These are phyloP conservation scores for Coracias cyanogaster DNA, from an alignment of 2,797 vertebrate species.

Conservation along the genomic window DNA sequence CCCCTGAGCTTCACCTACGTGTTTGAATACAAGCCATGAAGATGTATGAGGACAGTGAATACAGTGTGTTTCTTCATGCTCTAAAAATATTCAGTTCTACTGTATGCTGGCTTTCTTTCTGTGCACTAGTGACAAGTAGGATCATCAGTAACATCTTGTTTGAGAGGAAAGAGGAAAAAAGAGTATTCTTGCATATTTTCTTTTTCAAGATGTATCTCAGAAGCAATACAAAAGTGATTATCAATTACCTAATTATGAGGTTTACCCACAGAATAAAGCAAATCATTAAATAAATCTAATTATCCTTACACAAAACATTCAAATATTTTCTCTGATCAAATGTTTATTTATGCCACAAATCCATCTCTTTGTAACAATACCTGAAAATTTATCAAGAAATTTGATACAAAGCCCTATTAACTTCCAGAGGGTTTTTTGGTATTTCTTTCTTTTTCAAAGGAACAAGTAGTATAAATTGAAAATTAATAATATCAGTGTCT, in stretches of 20 bases:
- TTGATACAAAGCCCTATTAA: not conserved
- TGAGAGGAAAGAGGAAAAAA: not conserved
- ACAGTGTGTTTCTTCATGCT: not conserved
- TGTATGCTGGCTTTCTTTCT: not conserved
- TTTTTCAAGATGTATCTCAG: not conserved
- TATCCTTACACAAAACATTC: not conserved
- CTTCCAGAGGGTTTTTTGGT: not conserved
- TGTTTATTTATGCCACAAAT: not conserved
- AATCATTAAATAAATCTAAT: not conserved
- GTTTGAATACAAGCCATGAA: not conserved
- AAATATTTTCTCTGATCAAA: not conserved
- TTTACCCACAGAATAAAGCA: not conserved
- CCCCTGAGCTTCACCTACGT: not conserved
- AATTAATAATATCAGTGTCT: not conserved
- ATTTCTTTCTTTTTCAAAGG: rapidly evolving
- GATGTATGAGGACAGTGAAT: not conserved
- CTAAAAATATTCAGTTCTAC: not conserved
- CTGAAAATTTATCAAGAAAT: not conserved
- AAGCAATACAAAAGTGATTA: not conserved
- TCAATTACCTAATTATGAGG: not conserved
- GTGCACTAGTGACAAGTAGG: not conserved
- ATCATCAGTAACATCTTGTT: not conserved
- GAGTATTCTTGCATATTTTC: not conserved
- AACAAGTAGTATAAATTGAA: not conserved
- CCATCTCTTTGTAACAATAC: not conserved